Percentiles rank a stretch among this genome's conserved stretches.
Conservation (phyloP, 2,888 invertebrate genomes). For the Chaitophorus viminalis region DNA sequence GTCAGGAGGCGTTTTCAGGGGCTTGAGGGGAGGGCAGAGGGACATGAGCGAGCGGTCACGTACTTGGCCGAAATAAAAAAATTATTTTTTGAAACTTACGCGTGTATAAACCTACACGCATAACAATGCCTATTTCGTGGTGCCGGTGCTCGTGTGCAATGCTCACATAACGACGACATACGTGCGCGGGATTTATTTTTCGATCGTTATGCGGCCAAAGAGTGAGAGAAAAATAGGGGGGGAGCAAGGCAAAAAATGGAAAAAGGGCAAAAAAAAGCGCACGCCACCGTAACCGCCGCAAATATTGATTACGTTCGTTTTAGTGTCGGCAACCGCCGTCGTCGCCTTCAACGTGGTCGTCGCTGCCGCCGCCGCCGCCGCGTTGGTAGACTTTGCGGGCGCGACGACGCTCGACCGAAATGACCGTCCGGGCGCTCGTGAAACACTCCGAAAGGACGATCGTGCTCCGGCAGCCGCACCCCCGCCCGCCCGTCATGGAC, state of each 20-base stretch:
- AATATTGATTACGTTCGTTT: constrained; percentile 45
- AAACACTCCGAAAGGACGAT: too few species aligned
- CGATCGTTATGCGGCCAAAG: neutral
- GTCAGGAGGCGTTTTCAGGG: too few species aligned
- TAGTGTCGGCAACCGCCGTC: constrained; percentile 8
- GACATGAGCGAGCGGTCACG: too few species aligned
- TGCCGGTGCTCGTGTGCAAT: neutral
- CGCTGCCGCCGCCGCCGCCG: neutral
- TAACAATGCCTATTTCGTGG: neutral
- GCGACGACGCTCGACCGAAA: neutral
- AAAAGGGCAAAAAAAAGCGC: neutral
- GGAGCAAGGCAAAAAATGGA: neutral
- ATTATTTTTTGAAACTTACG: too few species aligned
- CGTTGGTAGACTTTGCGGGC: neutral
- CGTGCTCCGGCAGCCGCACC: too few species aligned
- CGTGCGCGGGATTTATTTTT: neutral
- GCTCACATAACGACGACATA: neutral
- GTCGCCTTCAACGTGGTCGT: neutral
- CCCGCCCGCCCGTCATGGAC: too few species aligned
- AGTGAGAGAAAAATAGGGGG: too few species aligned
- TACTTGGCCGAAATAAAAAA: too few species aligned
- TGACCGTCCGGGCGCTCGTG: too few species aligned
- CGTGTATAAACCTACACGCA: too few species aligned
- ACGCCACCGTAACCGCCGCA: neutral
- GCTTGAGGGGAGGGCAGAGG: too few species aligned